Percentiles rank a stretch among this genome's conserved stretches.
phyloP scores from a whole-genome alignment of 1,140 invertebrate species.

The Pseudomyrmex pallidus region DNA sequence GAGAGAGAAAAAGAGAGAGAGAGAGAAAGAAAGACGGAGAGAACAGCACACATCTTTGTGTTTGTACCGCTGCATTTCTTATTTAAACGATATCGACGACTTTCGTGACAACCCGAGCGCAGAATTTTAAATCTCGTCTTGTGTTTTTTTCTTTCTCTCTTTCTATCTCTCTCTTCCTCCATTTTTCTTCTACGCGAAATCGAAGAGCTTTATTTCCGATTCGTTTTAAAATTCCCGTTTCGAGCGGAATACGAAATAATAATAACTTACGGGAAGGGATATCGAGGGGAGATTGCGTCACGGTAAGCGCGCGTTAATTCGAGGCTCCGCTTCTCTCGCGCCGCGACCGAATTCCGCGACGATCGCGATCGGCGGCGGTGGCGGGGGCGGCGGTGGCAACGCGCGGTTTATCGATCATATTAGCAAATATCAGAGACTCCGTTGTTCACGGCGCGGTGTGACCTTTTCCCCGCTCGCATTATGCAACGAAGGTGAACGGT shows the following conservation, averaged over 20 bases:
- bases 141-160: too few species aligned
- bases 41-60: neutral
- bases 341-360: constrained; percentile 39
- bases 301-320: constrained; percentile 12
- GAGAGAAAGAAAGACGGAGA: neutral
- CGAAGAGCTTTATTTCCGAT: neutral
- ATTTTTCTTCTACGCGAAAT: neutral
- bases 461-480: constrained; percentile 72
- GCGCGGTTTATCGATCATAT: constrained; percentile 72
- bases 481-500: constrained; percentile 76
- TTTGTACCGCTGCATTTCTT: constrained; percentile 32
- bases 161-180: too few species aligned
- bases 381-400: neutral
- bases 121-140: constrained; percentile 18
- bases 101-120: neutral
- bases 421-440: constrained; percentile 72
- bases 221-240: neutral
- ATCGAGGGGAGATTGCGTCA: constrained; percentile 15
- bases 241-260: neutral
- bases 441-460: constrained; percentile 67
- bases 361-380: constrained; percentile 15
- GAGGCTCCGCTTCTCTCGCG: constrained; percentile 16
- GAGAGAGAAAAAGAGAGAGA: neutral
- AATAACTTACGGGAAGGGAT: too few species aligned
- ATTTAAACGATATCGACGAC: constrained; percentile 43